Conservation (phyloP, 2,888 invertebrate genomes). For the Sinhomidia bicolor region DNA sequence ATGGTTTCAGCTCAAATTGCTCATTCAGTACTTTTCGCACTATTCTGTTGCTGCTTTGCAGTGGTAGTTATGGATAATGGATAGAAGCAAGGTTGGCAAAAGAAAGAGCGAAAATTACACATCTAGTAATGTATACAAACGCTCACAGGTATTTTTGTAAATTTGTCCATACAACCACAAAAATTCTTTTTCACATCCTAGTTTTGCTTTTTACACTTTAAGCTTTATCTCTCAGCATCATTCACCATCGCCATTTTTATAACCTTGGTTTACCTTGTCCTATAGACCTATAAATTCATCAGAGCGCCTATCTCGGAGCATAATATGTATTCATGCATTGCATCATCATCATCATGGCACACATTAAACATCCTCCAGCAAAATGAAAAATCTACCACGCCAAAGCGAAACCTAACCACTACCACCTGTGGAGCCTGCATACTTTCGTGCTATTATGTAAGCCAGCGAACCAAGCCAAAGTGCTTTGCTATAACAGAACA, state of each 20-base stretch:
- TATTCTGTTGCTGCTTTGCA: neutral
- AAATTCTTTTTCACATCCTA: neutral
- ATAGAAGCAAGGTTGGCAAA: no score
- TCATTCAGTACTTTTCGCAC: neutral
- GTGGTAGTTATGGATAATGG: no score
- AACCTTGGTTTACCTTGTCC: constrained; percentile 49
- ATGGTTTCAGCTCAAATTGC: neutral
- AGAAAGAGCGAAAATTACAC: no score
- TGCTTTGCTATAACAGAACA: no score
- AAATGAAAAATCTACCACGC: neutral
- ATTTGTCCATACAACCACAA: no score
- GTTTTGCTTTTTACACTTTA: no score
- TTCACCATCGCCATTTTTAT: neutral
- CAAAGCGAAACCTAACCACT: neutral
- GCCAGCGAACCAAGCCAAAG: neutral
- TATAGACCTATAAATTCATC: constrained; percentile 46
- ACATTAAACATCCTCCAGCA: neutral
- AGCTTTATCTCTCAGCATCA: neutral
- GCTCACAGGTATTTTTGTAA: no score
- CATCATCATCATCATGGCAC: neutral
- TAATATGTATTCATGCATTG: no score
- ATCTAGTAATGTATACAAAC: no score
- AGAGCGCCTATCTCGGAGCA: neutral
- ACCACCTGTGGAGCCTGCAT: constrained; percentile 38
- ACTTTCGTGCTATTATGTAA: neutral